A percentile compares a stretch with the other conserved stretches of the same genome.
phyloP scores from a whole-genome alignment of 2,888 invertebrate genomes.

The Agrypnus murinus region DNA sequence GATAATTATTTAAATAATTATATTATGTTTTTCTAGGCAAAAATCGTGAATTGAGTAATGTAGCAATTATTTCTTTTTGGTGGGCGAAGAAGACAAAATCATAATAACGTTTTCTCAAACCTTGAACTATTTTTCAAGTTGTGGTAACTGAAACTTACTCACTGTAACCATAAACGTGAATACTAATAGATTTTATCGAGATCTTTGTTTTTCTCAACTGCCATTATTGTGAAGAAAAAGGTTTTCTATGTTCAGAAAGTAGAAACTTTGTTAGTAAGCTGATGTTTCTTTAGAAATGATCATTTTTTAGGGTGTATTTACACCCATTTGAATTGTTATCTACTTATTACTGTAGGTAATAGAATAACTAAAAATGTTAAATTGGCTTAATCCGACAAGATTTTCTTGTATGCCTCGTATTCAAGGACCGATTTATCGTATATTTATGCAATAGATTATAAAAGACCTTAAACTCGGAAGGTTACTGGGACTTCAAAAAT shows the following conservation, averaged over 20 bases:
- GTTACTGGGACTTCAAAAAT: too few species aligned
- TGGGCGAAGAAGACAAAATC: neutral
- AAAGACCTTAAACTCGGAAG: too few species aligned
- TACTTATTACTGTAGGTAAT: too few species aligned
- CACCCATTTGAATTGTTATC: too few species aligned
- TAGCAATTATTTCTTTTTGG: neutral
- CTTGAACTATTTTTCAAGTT: conserved; percentile 29
- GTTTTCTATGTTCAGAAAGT: neutral
- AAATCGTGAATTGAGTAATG: conserved; percentile 18
- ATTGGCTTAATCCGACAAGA: too few species aligned
- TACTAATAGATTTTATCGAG: conserved; percentile 33
- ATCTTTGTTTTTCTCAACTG: conserved; percentile 9
- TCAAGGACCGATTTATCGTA: too few species aligned
- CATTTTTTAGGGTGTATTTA: too few species aligned
- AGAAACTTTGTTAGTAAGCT: neutral
- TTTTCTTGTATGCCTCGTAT: too few species aligned
- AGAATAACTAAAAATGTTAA: too few species aligned
- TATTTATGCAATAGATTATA: too few species aligned
- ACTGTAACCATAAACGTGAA: conserved; percentile 32
- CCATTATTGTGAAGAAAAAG: conserved; percentile 6
- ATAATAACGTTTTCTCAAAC: conserved; percentile 23
- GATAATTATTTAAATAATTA: too few species aligned
- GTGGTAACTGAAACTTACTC: conserved; percentile 9
- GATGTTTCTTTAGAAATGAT: too few species aligned
- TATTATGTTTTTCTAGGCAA: conserved; percentile 9